Conservation (phyloP, 2,797 vertebrate genomes). For the Gadopsis marmoratus region DNA sequence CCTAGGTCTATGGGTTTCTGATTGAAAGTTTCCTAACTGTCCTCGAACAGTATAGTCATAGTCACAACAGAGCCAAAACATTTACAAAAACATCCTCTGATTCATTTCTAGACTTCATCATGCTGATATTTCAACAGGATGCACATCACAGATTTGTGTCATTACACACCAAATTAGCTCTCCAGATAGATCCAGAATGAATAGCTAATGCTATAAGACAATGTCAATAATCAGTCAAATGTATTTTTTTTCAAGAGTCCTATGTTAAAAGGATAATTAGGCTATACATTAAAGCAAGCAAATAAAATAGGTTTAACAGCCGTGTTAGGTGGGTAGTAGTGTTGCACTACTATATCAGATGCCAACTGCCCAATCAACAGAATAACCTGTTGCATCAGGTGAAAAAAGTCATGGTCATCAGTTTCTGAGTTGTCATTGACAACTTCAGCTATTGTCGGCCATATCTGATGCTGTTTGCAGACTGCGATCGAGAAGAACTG, state of each 20-base stretch:
- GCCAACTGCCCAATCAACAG: not conserved
- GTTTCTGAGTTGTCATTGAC: constrained; percentile 4
- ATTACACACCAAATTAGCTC: not conserved
- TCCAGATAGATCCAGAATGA: not conserved
- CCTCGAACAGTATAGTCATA: not conserved
- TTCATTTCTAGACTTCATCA: constrained; percentile 9
- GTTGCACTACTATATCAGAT: not conserved
- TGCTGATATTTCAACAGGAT: constrained; percentile 7
- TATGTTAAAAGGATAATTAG: not conserved
- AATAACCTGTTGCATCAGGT: constrained; percentile 5
- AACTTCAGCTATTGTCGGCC: constrained; percentile 5
- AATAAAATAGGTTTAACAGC: not conserved
- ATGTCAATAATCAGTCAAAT: not conserved
- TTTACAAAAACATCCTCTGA: constrained; percentile 18
- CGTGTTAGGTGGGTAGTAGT: constrained; percentile 5
- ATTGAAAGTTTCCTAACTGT: not conserved
- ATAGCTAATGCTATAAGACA: not conserved
- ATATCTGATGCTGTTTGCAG: constrained; percentile 16
- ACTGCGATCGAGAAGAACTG: constrained; percentile 11
- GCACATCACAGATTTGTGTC: constrained; percentile 12
- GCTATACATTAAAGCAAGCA: not conserved
- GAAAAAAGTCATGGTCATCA: not conserved
- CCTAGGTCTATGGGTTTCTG: not conserved
- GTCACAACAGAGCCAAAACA: not conserved
- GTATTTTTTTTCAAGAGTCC: not conserved